A percentile compares a stretch with the other conserved stretches of the same genome.
phyloP scores from a whole-genome alignment of 1,140 invertebrate genomes.

The Monochamus saltuarius region DNA sequence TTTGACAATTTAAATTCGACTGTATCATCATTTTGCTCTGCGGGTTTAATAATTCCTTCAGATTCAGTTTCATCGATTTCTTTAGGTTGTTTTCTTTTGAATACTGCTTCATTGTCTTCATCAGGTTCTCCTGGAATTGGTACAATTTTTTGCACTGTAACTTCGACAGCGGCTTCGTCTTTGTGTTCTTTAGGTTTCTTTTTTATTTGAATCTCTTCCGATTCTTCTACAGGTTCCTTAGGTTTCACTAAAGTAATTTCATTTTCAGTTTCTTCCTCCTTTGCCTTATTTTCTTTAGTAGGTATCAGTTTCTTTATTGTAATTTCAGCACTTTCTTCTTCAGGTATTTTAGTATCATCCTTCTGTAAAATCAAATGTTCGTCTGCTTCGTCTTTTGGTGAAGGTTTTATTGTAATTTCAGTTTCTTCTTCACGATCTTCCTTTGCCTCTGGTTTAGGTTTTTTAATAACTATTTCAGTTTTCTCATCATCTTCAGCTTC shows the following conservation, averaged over 20 bases:
- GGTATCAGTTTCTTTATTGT: constrained; percentile 58
- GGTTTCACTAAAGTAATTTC: constrained; percentile 29
- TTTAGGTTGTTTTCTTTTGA: constrained; percentile 33
- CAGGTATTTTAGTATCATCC: constrained; percentile 50
- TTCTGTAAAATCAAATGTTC: constrained; percentile 17
- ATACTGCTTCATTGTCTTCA: constrained; percentile 30
- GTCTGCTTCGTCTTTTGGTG: constrained; percentile 2
- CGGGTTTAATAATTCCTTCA: constrained; percentile 41
- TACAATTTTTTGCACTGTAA: constrained; percentile 48
- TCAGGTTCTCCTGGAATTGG: constrained; percentile 54
- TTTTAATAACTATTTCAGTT: constrained; percentile 55
- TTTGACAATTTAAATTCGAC: constrained; percentile 60
- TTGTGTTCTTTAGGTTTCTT: constrained; percentile 25
- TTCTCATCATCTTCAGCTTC: constrained; percentile 35
- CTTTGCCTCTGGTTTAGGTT: constrained; percentile 31
- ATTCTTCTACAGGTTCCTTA: constrained; percentile 54
- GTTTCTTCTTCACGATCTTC: constrained; percentile 33
- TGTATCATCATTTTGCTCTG: constrained; percentile 48
- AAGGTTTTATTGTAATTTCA: constrained; percentile 30
- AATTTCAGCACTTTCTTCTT: constrained; percentile 55
- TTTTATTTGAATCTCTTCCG: constrained; percentile 24
- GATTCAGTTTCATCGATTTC: constrained; percentile 43
- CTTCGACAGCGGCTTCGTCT: constrained; percentile 40
- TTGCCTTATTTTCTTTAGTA: constrained; percentile 42
- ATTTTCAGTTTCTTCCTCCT: constrained; percentile 37